Base-by-base conservation (phyloP, 2,797 vertebrate species). In the Enteromius trimaculatus region DNA sequence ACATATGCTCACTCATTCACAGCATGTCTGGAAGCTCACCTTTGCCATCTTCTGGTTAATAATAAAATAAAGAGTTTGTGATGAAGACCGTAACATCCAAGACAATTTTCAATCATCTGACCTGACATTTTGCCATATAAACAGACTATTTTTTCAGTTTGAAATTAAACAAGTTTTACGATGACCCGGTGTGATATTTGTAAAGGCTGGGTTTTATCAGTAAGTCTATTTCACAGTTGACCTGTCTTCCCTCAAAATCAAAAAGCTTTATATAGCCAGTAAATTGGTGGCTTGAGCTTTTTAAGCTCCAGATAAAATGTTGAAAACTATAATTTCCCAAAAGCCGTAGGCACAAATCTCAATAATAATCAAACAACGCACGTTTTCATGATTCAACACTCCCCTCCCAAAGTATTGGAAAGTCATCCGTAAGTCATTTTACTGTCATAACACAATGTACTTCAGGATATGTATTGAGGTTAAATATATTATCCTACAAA, bases 11-110 rank as follows among this genome's bases (percentile, higher is more conserved):
- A 74, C 64, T 76, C 47, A 65, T 17, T 21, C 14, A 19, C 17
- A 75, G 42, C 69, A 51, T 66, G 51, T 49, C 13, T 42, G 21
- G 23, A 53, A 87, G 58, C 78, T 85, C 81, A 68, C 55, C 42
- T 84, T 79, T 81, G 11, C 85, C 81, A 84, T 58, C 81, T 86
- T 42, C 81, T 84, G 74, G 85, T 77, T 39, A 75, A 16, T n/a
- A 79, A 66, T 29, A 64, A 42, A 66, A 64, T 4, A n/a, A 16
- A n/a, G 55, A 14, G 19, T 74, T 53, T 17, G 14, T 9, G 11
- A 39, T 37, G 29, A n/a, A 29, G 16, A 77, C 14, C 19, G 23
- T 77, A 55, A n/a, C 37, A 55, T 55, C 19, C 31, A 39, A 58
- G 11, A 58, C 14, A 0, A 49, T 31, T 64, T 78, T 64, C 58